Base-by-base conservation (phyloP, 2,888 invertebrate genomes). In the Phaedon cochleariae region DNA sequence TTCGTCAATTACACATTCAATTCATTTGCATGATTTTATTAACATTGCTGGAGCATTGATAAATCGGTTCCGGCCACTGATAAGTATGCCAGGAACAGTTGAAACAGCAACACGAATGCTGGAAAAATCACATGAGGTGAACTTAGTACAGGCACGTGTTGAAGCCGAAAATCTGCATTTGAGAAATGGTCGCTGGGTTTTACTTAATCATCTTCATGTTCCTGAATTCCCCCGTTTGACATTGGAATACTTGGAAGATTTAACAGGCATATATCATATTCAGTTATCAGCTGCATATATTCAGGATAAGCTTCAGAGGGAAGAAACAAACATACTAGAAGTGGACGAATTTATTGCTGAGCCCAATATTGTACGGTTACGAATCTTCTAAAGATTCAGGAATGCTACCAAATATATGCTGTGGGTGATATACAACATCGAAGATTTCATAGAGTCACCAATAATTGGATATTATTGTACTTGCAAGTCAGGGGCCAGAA, bases 1-100 rank as follows among this genome's bases (percentile, higher is more conserved):
- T 9, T 34, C 2, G 9, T 9, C 10, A 34, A 34, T 34, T 49
- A 20, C 20, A 21, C 49, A 49, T 49, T 46, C 46, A n/a, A 49
- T 18, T 9, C 49, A 18, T 15, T 49, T 49, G 20, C 21, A 49
- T 49, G 49, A 49, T 49, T 49, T 49, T 21, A 49, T 49, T 10
- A 49, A 49, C 49, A 49, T 49, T 49, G n/a, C n/a, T n/a, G n/a
- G n/a, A n/a, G n/a, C n/a, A n/a, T n/a, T n/a, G 18, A 49, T 49
- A 20, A 49, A 20, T 49, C 22, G 49, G 49, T 49, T 49, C 49
- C 17, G 49, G 18, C 49, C 49, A 49, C 21, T 20, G 18, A 49
- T 21, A 49, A 49, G 49, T 49, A 49, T 49, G 49, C n/a, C 49
- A 49, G 49, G 49, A 49, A 49, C 49, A 49, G 49, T 49, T 49